Base-by-base conservation (phyloP, 2,113 vertebrate species). In the Megaptera novaeangliae region DNA sequence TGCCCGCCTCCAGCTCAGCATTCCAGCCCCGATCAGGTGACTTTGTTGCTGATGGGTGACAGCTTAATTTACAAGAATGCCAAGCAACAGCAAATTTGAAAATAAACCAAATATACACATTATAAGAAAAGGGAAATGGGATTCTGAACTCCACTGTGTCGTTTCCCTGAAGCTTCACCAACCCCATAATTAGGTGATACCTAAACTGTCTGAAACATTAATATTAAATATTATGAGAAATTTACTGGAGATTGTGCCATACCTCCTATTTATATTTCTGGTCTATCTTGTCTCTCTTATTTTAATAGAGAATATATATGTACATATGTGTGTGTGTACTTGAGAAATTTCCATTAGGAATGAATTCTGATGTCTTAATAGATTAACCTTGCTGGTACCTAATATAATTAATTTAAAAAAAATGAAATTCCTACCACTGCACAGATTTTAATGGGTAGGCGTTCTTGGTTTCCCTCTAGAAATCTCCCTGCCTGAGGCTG, bases 131-230 rank as follows among this genome's bases (percentile, higher is more conserved):
- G 71, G 55, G 61, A 98, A 88, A 71, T 75, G 15, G 5, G 55
- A 59, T 98, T 88, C 94, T 94, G 87, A 71, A 55, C 94, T 96
- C 71, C 3, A 0, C 29, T 92, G 34, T 52, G 15, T 72, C 23
- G 13, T 71, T 86, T 77, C 87, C 72, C 82, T 84, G 23, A 39
- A 97, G 95, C 95, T 10, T 8, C 72, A 96, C 36, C 91, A 88
- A 95, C 81, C 85, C 93, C 6, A 9, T 96, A 97, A 97, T 97
- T 98, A 97, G 64, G 27, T 95, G 96, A 97, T 82, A 82, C 77
- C 96, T 92, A 95, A 97, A 97, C 88, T 88, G 81, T 46, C 92
- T 96, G 69, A 75, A 97, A 61, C 1, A 6, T 92, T 97, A 95
- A 68, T 96, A 95, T 78, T 98, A 91, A 98, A 95, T 96, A 98